Base-by-base conservation (phyloP, 1,140 invertebrate species). In the Neotoxoptera formosana region DNA sequence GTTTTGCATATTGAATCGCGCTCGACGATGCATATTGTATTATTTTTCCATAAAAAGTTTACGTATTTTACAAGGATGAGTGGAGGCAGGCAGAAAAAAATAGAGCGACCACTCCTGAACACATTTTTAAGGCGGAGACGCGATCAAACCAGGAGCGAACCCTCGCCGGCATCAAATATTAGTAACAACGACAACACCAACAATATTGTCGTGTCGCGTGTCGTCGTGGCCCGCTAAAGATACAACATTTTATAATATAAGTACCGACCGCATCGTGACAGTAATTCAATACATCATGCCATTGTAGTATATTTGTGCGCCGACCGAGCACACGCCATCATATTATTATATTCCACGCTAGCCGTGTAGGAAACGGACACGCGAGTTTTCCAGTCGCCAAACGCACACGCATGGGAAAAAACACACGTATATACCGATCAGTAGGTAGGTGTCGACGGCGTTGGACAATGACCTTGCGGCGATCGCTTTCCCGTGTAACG, bases 401-500 rank as follows among this genome's bases (percentile, higher is more conserved):
- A 83, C 81, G 51, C 89, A 48, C 67, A n/a, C 60, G n/a, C 48
- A 56, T 21, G 7, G 7, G 20, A 34, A 17, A 45, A 84, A 30
- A 93, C 81, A 84, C 20, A 67, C 30, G 30, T 67, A n/a, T 41
- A 53, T 6, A 56, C 91, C 25, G 7, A 91, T 2, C 89, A 45
- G 41, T 30, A 87, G 9, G 20, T 93, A 93, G 91, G 91, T 93
- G 91, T 93, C 47, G 67, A 51, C 48, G 67, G 48, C 48, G 90
- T 91, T 93, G 91, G 91, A 93, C 91, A 93, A 84, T 84, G 91
- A 93, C 91, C 91, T 93, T 93, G 91, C 91, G n/a, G 25, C 53
- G 81, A 48, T 93, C 76, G 91, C 91, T 93, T 93, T 93, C 91
- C 91, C 90, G 34, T 91, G 90, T 91, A 91, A 53, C 91, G 53